Conservation (phyloP, 2,888 invertebrate genomes). For the Portevinia maculata region DNA sequence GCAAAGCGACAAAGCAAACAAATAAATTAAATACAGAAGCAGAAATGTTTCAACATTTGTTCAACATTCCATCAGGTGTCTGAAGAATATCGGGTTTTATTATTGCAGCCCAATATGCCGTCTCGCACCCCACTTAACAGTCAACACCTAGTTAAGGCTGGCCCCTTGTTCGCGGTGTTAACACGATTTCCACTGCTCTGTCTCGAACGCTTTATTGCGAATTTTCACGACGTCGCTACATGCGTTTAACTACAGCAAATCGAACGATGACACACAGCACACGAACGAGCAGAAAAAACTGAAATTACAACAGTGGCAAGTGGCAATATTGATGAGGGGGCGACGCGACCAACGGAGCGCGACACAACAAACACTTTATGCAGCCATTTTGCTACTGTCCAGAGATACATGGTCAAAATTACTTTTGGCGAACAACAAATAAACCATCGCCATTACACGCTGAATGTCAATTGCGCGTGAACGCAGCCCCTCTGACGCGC, state of each 20-base stretch:
- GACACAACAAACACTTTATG: conserved; percentile 53
- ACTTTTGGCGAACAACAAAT: conserved; percentile 64
- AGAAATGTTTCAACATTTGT: conserved; percentile 44
- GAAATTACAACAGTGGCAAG: neutral
- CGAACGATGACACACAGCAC: conserved; percentile 22
- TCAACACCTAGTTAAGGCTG: conserved; percentile 25
- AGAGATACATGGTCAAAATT: conserved; percentile 74
- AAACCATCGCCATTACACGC: conserved; percentile 47
- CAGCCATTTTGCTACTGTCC: conserved; percentile 47
- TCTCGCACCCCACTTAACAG: neutral
- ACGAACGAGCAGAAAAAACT: conserved; percentile 21
- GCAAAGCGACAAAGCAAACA: neutral
- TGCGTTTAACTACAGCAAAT: conserved; percentile 44
- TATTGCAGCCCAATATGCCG: neutral
- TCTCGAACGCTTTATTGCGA: conserved; percentile 27
- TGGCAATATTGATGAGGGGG: neutral
- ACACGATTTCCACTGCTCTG: conserved; percentile 38
- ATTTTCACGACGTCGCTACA: conserved; percentile 52
- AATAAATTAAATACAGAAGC: neutral
- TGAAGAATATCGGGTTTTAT: conserved; percentile 50
- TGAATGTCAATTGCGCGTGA: conserved; percentile 61
- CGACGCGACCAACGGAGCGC: conserved; percentile 19
- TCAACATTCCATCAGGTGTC: conserved; percentile 72
- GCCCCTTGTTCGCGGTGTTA: conserved; percentile 15
- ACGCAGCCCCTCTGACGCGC: conserved; percentile 38